Base-by-base conservation (phyloP, 1,140 invertebrate genomes). In the Anastrepha ludens region DNA sequence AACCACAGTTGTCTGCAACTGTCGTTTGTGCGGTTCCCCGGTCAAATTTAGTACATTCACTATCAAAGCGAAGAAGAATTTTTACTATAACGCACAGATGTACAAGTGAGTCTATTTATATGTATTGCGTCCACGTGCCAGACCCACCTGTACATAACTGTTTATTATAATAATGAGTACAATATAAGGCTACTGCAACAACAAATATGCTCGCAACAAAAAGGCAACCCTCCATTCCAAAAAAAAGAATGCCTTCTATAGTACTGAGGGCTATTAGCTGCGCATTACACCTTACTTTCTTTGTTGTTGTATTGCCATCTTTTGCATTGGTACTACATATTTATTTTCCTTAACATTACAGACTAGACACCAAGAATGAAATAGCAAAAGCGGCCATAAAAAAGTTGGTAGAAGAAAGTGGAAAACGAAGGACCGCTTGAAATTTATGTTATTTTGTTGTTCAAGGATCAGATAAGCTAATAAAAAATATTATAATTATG, bases 401-500 rank as follows among this genome's bases (percentile, higher is more conserved):
- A 81, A 81, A 50, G 47, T 6, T 41, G 0, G 17, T 55, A 15
- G 4, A 47, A 47, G 41, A 15, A 41, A 74, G 41, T 13, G 7
- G 39, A 39, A 65, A 59, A 9, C 11, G 59, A 47, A 67, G 29
- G 17, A 86, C 11, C 78, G 55, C 39, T 60, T 81, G 29, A 87
- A 92, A 92, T 92, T 92, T 92, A 91, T 92, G 90, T 91, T 89
- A 89, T 91, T 92, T 88, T 89, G 89, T 90, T 89, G 89, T 89
- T 88, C 87, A 90, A 89, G 88, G 90, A 92, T 92, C 91, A 92
- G 91, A 92, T 92, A 92, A 92, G 91, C 91, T 91, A 91, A 92
- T 92, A 91, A 92, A 92, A 92, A 92, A 92, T 91, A 91, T 92
- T 92, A 91, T 92, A 92, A 92, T 92, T 92, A 92, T 89, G 90